Evolutionary conservation across 2,888 invertebrate genomes (phyloP).

Genomic region (Liopterus haemorrhoidalis): DNA sequence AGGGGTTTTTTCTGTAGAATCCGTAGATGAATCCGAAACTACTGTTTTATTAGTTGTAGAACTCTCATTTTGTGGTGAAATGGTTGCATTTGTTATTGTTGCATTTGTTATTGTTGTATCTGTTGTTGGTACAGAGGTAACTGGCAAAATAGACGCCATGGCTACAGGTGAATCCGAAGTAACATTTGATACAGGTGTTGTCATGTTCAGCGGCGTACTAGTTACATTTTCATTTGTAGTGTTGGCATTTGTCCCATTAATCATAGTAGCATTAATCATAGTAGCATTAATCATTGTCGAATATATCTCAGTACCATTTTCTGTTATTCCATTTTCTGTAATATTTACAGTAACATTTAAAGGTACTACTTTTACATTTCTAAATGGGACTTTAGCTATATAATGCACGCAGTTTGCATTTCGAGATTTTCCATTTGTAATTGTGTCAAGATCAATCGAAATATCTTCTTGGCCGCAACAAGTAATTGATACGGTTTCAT

Average conservation of each 20-base stretch:
- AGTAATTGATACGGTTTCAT: constrained; percentile 12
- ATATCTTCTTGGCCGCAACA: constrained; percentile 15
- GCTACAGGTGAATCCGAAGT: constrained; percentile 5
- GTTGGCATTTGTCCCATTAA: not conserved
- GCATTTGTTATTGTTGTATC: not conserved
- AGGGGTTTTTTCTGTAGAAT: too few species aligned
- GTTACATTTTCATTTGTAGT: not conserved
- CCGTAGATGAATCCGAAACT: too few species aligned
- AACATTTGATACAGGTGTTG: constrained; percentile 9
- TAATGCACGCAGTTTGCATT: constrained; percentile 17
- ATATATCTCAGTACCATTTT: too few species aligned
- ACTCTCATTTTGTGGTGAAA: not conserved
- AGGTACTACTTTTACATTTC: constrained; percentile 14
- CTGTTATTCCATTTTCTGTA: too few species aligned
- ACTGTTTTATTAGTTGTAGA: not conserved
- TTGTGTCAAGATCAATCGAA: constrained; percentile 6
- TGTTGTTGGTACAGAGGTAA: not conserved
- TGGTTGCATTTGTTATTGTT: constrained; percentile 1
- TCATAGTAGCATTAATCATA: constrained; percentile 3
- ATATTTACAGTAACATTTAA: constrained; percentile 6
- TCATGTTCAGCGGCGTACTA: too few species aligned
- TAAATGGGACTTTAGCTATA: constrained; percentile 11
- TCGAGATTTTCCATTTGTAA: constrained; percentile 13
- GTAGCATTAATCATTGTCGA: constrained; percentile 8
- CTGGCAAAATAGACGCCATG: constrained; percentile 19